These are phyloP conservation scores for Meloidogyne exigua DNA, from an alignment of 1,140 invertebrate genomes.

Conservation along the genomic window DNA sequence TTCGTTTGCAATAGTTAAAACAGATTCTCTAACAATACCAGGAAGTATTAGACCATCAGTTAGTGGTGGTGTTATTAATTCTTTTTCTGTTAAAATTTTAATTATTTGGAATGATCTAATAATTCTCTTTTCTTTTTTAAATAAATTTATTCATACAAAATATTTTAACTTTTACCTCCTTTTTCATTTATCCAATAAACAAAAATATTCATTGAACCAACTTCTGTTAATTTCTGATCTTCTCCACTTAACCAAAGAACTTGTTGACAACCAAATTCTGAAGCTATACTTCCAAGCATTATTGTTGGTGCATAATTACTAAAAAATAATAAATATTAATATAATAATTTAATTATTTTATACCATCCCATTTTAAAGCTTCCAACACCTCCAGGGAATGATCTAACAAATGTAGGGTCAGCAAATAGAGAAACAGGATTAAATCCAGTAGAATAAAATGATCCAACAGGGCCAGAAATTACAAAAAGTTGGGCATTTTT, in stretches of 20 bases:
- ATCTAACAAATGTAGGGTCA: constrained; percentile 78
- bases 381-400: constrained; percentile 93
- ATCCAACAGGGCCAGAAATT: constrained; percentile 83
- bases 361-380: constrained; percentile 86
- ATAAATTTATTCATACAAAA: too few species aligned
- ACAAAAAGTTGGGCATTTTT: constrained; percentile 83
- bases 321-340: constrained; percentile 7
- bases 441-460: constrained; percentile 78
- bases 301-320: constrained; percentile 71
- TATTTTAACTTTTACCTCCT: constrained; percentile 73
- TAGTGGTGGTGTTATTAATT: constrained; percentile 86
- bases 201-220: constrained; percentile 98
- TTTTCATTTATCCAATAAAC: constrained; percentile 81
- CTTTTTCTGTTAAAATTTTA: constrained; percentile 73
- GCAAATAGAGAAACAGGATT: constrained; percentile 78
- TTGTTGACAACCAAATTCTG: constrained; percentile 81
- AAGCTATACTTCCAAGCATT: constrained; percentile 73
- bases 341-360: constrained; percentile 18
- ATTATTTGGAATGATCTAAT: background rate
- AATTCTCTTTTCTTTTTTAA: too few species aligned
- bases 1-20: constrained; percentile 77
- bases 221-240: constrained; percentile 90
- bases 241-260: constrained; percentile 94
- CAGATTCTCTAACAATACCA: constrained; percentile 82
- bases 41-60: constrained; percentile 77